These are phyloP conservation scores for Tragopan temminckii DNA, from an alignment of 2,797 vertebrate genomes.

Conservation along the genomic window DNA sequence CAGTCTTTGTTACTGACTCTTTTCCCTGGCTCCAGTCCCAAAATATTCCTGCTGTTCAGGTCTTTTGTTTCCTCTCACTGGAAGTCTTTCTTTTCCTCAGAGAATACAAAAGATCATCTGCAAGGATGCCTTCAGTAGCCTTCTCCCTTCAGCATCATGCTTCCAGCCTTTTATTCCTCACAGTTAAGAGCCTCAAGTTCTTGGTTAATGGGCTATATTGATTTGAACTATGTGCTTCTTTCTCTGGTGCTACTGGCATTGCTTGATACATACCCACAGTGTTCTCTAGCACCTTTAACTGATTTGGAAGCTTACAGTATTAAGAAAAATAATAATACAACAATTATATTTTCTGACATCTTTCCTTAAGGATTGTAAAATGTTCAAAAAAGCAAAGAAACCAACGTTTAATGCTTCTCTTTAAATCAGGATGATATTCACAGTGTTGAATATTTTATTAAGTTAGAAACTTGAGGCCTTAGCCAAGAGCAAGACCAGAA, in stretches of 20 bases:
- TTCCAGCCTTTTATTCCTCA: background rate
- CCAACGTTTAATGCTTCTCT: background rate
- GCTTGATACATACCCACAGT: background rate
- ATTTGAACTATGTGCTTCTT: background rate
- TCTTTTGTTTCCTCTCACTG: slow-evolving; percentile 76
- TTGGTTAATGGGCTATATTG: background rate
- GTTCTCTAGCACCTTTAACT: background rate
- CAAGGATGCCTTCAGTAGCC: slow-evolving; percentile 43
- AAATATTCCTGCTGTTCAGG: slow-evolving; percentile 80
- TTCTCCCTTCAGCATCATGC: slow-evolving; percentile 27
- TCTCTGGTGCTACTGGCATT: background rate
- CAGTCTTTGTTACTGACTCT: slow-evolving; percentile 79
- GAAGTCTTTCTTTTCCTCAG: slow-evolving; percentile 65
- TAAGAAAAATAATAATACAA: background rate
- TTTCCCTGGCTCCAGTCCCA: slow-evolving; percentile 78
- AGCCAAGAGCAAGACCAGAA: background rate
- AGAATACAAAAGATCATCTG: slow-evolving; percentile 62
- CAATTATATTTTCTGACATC: background rate
- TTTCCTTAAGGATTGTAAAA: background rate
- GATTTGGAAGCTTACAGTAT: background rate
- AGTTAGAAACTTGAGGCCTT: background rate
- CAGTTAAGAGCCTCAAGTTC: background rate
- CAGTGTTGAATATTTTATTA: background rate
- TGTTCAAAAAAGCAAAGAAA: background rate
- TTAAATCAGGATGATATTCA: background rate